Evolutionary conservation across 2,888 invertebrate genomes (phyloP).

Genomic region (Leistus spinibarbis): DNA sequence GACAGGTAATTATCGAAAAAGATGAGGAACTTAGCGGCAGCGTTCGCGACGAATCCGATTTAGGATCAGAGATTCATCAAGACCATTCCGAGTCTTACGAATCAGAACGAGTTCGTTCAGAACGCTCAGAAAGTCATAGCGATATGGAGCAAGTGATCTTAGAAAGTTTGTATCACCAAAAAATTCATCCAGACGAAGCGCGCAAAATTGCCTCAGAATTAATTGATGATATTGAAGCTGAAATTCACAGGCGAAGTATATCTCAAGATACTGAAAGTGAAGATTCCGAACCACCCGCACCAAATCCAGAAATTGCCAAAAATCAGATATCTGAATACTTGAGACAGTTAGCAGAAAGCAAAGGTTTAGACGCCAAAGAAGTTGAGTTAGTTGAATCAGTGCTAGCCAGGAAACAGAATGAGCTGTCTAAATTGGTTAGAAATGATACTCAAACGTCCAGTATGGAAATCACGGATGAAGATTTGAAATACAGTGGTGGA

Average conservation of each 20-base stretch:
- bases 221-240: slow-evolving; percentile 61
- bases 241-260: slow-evolving; percentile 57
- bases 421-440: slow-evolving; percentile 55
- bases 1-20: slow-evolving; percentile 50
- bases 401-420: slow-evolving; percentile 57
- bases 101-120: slow-evolving; percentile 54
- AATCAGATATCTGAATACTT: slow-evolving; percentile 57
- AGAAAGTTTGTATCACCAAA: slow-evolving; percentile 56
- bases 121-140: slow-evolving; percentile 55
- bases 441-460: slow-evolving; percentile 61
- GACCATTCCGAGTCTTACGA: slow-evolving; percentile 53
- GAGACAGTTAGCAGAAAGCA: slow-evolving; percentile 56
- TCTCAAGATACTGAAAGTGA: slow-evolving; percentile 39
- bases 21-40: slow-evolving; percentile 53
- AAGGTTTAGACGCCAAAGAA: slow-evolving; percentile 58
- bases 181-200: slow-evolving; percentile 59
- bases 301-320: slow-evolving; percentile 49
- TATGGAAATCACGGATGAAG: slow-evolving; percentile 68
- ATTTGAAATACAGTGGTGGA: slow-evolving; percentile 71
- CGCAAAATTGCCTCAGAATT: slow-evolving; percentile 60
- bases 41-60: slow-evolving; percentile 51
- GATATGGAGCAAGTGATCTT: slow-evolving; percentile 56
- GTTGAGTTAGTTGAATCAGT: slow-evolving; percentile 60
- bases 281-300: slow-evolving; percentile 41
- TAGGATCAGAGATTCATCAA: slow-evolving; percentile 55